phyloP scores from a whole-genome alignment of 2,888 invertebrate genomes.

The Charanyca ferruginea region DNA sequence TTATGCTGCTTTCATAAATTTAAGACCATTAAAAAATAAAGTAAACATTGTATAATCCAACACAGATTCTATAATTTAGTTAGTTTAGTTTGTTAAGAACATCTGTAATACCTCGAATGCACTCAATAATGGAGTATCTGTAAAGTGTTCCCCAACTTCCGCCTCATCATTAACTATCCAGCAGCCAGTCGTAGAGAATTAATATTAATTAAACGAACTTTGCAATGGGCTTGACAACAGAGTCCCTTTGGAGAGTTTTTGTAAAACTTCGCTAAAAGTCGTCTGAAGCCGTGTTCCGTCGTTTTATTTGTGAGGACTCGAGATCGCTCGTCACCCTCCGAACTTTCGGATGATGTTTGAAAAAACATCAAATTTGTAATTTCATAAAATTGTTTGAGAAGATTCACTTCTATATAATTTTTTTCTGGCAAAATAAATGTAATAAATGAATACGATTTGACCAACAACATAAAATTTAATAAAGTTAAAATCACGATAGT shows the following conservation, averaged over 20 bases:
- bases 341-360: conserved; percentile 26
- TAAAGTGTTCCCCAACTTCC: conserved; percentile 7
- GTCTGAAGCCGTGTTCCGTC: conserved; percentile 23
- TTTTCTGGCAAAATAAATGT: too few relatives aligned
- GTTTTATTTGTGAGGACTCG: conserved; percentile 45
- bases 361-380: conserved; percentile 48
- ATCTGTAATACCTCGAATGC: conserved; percentile 12
- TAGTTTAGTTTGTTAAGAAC: background rate
- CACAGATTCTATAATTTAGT: background rate
- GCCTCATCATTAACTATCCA: conserved; percentile 52
- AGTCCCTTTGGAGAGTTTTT: conserved; percentile 40
- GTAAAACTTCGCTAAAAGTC: conserved; percentile 49
- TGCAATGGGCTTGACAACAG: conserved; percentile 7
- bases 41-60: background rate
- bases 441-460: too few relatives aligned
- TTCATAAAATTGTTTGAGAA: background rate
- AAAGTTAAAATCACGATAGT: too few relatives aligned
- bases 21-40: too few relatives aligned
- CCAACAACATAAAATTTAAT: too few relatives aligned
- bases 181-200: conserved; percentile 44
- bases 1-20: too few relatives aligned
- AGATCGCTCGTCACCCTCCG: conserved; percentile 21
- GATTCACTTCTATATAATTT: conserved; percentile 3
- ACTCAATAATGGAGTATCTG: conserved; percentile 5
- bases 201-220: conserved; percentile 60